phyloP scores from a whole-genome alignment of 2,113 vertebrate species.

The Archilochus colubris region DNA sequence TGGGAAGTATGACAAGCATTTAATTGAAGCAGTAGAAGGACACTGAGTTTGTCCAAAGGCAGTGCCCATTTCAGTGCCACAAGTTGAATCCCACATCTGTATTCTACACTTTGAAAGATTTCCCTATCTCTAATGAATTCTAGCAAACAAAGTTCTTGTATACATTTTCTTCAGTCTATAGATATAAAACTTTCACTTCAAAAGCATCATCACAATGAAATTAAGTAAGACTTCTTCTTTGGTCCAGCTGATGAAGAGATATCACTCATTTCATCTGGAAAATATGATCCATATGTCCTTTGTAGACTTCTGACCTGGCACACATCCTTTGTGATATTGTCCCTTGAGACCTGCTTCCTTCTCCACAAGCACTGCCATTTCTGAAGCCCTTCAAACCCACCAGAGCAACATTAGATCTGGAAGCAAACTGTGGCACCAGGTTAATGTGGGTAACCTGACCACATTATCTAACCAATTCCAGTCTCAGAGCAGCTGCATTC shows the following conservation, averaged over 20 bases:
- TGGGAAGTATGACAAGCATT: background rate
- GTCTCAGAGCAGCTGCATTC: background rate
- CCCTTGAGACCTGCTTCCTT: background rate
- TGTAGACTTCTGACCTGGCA: background rate
- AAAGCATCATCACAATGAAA: background rate
- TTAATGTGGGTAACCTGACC: background rate
- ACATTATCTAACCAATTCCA: background rate
- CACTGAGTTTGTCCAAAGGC: background rate
- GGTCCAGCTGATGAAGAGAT: background rate
- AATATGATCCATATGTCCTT: background rate
- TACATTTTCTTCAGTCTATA: background rate
- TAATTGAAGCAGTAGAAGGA: background rate
- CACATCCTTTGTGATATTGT: fast-evolving
- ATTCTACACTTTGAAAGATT: background rate
- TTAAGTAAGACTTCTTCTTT: background rate
- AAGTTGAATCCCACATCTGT: background rate
- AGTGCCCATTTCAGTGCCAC: background rate
- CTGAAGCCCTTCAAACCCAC: background rate
- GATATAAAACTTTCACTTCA: background rate
- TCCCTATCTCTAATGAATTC: background rate
- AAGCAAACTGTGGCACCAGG: background rate
- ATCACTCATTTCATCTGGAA: background rate
- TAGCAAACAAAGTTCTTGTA: background rate
- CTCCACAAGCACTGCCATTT: background rate
- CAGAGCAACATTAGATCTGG: background rate